phyloP scores from a whole-genome alignment of 92 coral and sea anemone species.

The Virgularia gustaviana region DNA sequence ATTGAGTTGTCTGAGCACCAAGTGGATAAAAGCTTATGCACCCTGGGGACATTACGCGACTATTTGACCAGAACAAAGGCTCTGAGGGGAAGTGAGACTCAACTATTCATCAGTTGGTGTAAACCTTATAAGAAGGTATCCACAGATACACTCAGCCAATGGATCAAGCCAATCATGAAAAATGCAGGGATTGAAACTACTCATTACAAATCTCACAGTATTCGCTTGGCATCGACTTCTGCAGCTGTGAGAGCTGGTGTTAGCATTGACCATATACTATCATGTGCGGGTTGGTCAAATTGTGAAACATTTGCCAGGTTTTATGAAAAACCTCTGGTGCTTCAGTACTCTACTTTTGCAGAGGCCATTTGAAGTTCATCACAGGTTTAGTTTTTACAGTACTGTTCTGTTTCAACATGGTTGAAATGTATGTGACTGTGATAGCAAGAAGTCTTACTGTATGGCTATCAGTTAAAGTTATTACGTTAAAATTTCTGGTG shows the following conservation, averaged over 20 bases:
- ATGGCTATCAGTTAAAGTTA: no score
- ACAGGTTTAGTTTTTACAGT: no score
- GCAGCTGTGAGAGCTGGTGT: conserved; percentile 8
- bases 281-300: background rate
- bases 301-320: conserved; percentile 9
- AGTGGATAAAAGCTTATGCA: conserved; percentile 27
- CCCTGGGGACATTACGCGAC: conserved; percentile 17
- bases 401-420: no score
- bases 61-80: conserved; percentile 21
- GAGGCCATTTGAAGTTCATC: no score
- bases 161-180: conserved; percentile 26
- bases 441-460: no score
- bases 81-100: background rate
- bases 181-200: conserved; percentile 19
- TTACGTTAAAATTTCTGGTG: no score
- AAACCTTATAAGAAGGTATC: conserved; percentile 38
- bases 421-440: no score
- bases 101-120: conserved; percentile 15
- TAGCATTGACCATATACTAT: background rate
- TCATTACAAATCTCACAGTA: background rate
- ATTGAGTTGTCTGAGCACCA: conserved; percentile 31
- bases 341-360: no score
- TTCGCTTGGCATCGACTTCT: background rate
- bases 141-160: conserved; percentile 26
- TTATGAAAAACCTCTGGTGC: background rate